Evolutionary conservation across 2,888 invertebrate genomes (phyloP).

Genomic region (Drosophila pseudotalamancana): DNA sequence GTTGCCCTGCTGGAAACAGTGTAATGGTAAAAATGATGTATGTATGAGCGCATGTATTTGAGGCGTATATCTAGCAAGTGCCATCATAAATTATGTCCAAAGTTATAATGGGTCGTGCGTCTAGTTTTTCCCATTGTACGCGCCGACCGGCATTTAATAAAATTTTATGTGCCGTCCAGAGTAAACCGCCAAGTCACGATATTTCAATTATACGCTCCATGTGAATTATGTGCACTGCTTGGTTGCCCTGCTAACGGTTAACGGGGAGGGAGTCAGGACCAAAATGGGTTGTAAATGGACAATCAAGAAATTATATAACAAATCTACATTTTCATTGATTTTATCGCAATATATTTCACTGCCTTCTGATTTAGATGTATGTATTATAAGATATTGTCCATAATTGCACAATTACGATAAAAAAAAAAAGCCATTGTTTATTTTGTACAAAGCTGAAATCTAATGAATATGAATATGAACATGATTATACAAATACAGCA

Average conservation of each 20-base stretch:
- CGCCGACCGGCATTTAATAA: conserved; percentile 52
- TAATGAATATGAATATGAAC: too few species aligned
- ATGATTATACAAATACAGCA: too few species aligned
- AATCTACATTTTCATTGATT: conserved; percentile 11
- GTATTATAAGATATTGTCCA: too few species aligned
- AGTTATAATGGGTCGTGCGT: conserved; percentile 69
- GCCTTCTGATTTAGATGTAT: not conserved
- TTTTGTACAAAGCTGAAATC: too few species aligned
- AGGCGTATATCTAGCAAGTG: conserved; percentile 59
- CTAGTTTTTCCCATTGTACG: conserved; percentile 62
- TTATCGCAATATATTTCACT: conserved; percentile 1
- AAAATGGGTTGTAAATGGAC: conserved; percentile 28
- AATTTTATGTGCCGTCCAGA: conserved; percentile 48
- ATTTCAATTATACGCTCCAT: conserved; percentile 70
- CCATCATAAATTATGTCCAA: conserved; percentile 73
- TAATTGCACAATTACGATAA: too few species aligned
- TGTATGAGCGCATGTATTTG: conserved; percentile 10
- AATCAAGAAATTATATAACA: conserved; percentile 42
- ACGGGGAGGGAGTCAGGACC: not conserved
- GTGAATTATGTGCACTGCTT: conserved; percentile 58
- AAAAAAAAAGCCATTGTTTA: too few species aligned
- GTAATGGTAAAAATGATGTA: conserved; percentile 24
- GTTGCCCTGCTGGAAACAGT: not conserved
- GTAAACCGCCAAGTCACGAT: conserved; percentile 70
- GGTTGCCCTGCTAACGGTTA: conserved; percentile 9